Conservation (phyloP, 1,140 invertebrate genomes). For the Proales similis region DNA sequence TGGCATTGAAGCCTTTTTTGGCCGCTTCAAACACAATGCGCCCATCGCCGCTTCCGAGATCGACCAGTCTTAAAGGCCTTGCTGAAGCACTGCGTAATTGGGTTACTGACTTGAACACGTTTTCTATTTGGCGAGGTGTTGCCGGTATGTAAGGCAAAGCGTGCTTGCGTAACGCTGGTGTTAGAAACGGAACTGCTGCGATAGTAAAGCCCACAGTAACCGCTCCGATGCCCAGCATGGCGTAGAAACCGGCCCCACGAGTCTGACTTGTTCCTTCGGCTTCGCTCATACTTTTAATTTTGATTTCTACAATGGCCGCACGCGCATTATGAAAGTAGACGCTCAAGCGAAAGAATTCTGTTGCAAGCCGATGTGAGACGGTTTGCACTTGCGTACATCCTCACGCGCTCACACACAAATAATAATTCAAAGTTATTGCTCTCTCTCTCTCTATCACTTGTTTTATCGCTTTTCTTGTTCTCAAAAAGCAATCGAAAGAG, state of each 20-base stretch:
- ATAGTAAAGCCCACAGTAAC: slow-evolving; percentile 30
- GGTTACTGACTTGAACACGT: slow-evolving; percentile 12
- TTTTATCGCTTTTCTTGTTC: too few relatives aligned
- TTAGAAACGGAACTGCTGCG: slow-evolving; percentile 34
- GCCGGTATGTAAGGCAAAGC: slow-evolving; percentile 36
- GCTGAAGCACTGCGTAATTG: neutral
- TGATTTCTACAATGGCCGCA: too few relatives aligned
- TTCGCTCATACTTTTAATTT: too few relatives aligned
- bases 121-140: slow-evolving; percentile 28
- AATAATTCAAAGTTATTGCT: too few relatives aligned
- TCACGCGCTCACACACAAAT: too few relatives aligned
- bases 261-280: too few relatives aligned
- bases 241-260: slow-evolving; percentile 5
- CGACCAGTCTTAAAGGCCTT: slow-evolving; percentile 6
- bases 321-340: too few relatives aligned
- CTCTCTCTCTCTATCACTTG: too few relatives aligned
- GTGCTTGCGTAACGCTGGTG: slow-evolving; percentile 29
- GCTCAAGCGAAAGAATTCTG: too few relatives aligned
- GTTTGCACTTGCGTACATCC: too few relatives aligned
- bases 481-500: too few relatives aligned
- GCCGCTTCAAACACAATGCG: slow-evolving; percentile 34
- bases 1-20: slow-evolving; percentile 17
- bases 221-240: slow-evolving; percentile 15
- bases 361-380: slow-evolving; percentile 21
- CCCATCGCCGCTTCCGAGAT: slow-evolving; percentile 38